phyloP scores from a whole-genome alignment of 2,888 invertebrate genomes.

The Brassicogethes aeneus region DNA sequence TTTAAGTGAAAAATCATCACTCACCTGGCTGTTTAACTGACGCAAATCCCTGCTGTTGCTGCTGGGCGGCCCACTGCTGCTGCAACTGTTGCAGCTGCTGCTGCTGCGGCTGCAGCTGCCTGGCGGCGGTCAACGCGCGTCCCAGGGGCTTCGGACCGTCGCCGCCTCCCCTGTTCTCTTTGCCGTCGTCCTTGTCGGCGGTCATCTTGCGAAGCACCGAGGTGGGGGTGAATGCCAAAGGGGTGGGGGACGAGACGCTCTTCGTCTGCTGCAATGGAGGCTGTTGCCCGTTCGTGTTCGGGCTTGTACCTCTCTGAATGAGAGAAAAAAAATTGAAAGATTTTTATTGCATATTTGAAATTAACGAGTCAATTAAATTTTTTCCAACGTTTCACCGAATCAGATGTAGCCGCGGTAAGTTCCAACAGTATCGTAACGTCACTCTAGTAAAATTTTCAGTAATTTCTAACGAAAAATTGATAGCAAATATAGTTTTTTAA shows the following conservation, averaged over 20 bases:
- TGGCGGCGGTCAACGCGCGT: constrained; percentile 37
- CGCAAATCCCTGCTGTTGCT: constrained; percentile 22
- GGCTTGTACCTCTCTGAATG: constrained; percentile 23
- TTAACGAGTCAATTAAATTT: too few species aligned
- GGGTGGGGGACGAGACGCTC: constrained; percentile 53
- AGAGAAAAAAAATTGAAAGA: too few species aligned
- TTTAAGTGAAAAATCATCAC: too few species aligned
- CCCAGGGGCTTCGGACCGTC: constrained; percentile 30
- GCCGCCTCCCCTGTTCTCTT: constrained; percentile 24
- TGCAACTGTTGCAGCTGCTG: constrained; percentile 29
- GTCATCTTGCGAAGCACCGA: constrained; percentile 93
- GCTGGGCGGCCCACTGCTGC: constrained; percentile 18
- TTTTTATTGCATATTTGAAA: too few species aligned
- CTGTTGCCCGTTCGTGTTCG: constrained; percentile 16
- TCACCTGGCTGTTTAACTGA: constrained; percentile 22
- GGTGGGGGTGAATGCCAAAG: constrained; percentile 85
- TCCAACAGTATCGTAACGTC: too few species aligned
- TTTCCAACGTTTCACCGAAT: too few species aligned
- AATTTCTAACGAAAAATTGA: too few species aligned
- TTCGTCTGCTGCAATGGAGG: constrained; percentile 39
- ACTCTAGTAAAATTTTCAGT: too few species aligned
- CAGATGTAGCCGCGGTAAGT: too few species aligned
- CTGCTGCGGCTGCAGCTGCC: constrained; percentile 26
- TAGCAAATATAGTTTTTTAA: too few species aligned
- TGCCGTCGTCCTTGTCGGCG: constrained; percentile 72